Evolutionary conservation across 2,113 vertebrate species (phyloP).

Genomic region (Ammodytes marinus): DNA sequence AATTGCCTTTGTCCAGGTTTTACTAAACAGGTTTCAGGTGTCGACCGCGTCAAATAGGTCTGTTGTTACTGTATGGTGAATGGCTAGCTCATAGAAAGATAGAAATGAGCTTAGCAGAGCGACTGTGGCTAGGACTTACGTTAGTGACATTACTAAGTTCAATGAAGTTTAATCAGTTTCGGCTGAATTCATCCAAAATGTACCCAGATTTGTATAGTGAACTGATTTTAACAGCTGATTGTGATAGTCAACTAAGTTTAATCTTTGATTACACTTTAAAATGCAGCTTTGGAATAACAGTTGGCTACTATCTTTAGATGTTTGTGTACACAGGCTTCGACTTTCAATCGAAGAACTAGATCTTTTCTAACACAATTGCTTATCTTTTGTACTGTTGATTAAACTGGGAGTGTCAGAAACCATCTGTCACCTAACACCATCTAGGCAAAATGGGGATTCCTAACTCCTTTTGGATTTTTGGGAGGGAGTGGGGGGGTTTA

Average conservation of each 20-base stretch:
- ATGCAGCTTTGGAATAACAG: slow-evolving; percentile 30
- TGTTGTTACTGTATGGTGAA: slow-evolving; percentile 9
- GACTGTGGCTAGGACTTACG: background rate
- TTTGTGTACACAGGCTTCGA: background rate
- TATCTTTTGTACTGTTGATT: slow-evolving; percentile 9
- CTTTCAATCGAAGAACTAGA: background rate
- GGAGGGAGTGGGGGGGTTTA: background rate
- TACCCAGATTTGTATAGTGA: background rate
- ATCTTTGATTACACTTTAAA: slow-evolving; percentile 21
- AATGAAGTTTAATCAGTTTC: background rate
- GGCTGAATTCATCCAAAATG: background rate
- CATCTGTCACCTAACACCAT: background rate
- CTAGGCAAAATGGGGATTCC: background rate
- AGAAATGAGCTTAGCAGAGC: slow-evolving; percentile 6
- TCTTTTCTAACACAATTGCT: slow-evolving; percentile 12
- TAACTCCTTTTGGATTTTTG: background rate
- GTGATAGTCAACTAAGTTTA: slow-evolving; percentile 1
- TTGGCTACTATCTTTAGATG: background rate
- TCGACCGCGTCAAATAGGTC: background rate
- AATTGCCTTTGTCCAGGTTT: background rate
- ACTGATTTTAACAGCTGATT: slow-evolving; percentile 18
- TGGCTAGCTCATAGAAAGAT: background rate
- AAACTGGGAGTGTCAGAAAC: background rate
- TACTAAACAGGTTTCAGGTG: slow-evolving; percentile 16
- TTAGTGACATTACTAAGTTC: background rate